Base-by-base conservation (phyloP, 2,113 vertebrate species). In the Oreochromis aureus region DNA sequence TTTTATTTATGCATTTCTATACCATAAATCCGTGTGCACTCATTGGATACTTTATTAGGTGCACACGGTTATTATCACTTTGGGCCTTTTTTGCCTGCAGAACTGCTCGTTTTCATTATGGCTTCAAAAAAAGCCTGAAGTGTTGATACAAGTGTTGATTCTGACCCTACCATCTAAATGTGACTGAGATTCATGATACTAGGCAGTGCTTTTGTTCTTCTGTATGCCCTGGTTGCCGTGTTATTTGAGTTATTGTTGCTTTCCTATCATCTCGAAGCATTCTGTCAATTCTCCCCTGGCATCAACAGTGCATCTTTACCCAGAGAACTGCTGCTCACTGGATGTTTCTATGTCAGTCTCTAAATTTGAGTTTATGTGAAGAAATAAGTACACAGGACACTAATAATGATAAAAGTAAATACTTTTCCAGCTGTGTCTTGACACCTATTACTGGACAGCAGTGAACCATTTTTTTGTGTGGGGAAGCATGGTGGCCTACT, bases 401-500 rank as follows among this genome's bases (percentile, higher is more conserved):
- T 63, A 22, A 73, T 48, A 48, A 63, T 63, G 32, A 27, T n/a
- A 41, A 34, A 63, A 36, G 10, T 36, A 63, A 63, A 63, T 63
- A 12, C 32, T 63, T 2, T 86, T 90, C 15, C 89, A 99, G 98
- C 95, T 99, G 82, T 97, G 97, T 36, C 93, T 99, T 93, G 97
- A 98, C 92, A 99, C 97, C 0, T 90, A 95, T 71, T 99, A 97
- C 94, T 99, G 99, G 99, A 99, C 98, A 1, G 91, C 97, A 4
- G 95, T 99, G 85, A 99, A 97, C 94, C 99, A 99, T 83, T 96
- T 99, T 87, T 97, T 99, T 88, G 96, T 97, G 61, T 99, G 98
- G 98, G 98, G 98, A 39, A 99, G 98, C 95, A 96, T 99, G 91
- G 97, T 97, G 2, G 94, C 97, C 80, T 99, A 98, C 95, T 99